Evolutionary conservation across 2,888 invertebrate genomes (phyloP).

Genomic region (Quadriops clusia): DNA sequence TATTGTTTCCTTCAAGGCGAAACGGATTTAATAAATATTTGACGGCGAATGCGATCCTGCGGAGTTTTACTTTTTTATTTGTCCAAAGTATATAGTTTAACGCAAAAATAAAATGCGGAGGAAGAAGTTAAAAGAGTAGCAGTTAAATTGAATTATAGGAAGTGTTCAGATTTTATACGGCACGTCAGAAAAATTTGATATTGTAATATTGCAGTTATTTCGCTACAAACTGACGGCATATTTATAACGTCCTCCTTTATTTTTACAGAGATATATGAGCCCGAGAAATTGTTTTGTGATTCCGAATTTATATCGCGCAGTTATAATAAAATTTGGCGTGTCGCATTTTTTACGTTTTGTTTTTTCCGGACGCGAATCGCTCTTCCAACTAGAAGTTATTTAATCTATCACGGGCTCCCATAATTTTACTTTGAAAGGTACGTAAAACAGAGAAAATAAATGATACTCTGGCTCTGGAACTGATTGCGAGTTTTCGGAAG

Average conservation of each 20-base stretch:
- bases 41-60: no score
- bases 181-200: constrained; percentile 21
- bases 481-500: no score
- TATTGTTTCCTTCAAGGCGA: no score
- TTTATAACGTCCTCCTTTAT: constrained; percentile 20
- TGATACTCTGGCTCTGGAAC: no score
- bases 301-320: constrained; percentile 4
- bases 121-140: constrained; percentile 12
- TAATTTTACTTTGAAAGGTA: no score
- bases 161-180: constrained; percentile 19
- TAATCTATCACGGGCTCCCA: no score
- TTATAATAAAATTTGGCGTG: constrained; percentile 3
- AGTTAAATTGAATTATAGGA: constrained; percentile 17
- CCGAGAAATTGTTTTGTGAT: constrained; percentile 11
- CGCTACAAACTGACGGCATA: constrained; percentile 20
- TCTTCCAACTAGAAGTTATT: no score
- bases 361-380: neutral
- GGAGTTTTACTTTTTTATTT: no score
- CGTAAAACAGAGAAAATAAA: no score
- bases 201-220: constrained; percentile 21
- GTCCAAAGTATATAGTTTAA: no score
- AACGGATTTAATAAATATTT: no score
- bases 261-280: constrained; percentile 17
- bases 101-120: no score
- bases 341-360: neutral